Base-by-base conservation (phyloP, 2,797 vertebrate genomes). In the Melanotaenia maccullochi region DNA sequence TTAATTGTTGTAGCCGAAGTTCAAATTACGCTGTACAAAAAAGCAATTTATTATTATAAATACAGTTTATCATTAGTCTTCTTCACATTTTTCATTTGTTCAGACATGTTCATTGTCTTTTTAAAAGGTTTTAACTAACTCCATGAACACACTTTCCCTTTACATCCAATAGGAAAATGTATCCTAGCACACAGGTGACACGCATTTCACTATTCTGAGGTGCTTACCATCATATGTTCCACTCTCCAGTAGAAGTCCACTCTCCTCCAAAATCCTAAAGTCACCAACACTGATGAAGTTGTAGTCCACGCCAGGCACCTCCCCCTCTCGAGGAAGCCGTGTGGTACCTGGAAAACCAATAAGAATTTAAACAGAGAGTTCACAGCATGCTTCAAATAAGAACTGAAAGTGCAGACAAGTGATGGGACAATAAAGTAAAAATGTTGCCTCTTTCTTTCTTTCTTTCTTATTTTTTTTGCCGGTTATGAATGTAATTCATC, bases 301-400 rank as follows among this genome's bases (percentile, higher is more conserved):
- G 89, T 99, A 99, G 94, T 99, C 98, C 85, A 99, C 97, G 3
- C 97, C 98, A 8, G 98, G 97, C 58, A 99, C 97, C 88, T 99
- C 98, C 18, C 96, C 96, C 55, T 99, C 97, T 47, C 98, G 94
- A 78, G 98, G 97, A 85, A 97, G 96, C 83, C 98, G 95, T 0
- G 98, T 99, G 83, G 98, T 99, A 89, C 98, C 98, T 99, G 91
- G 9, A 30, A 67, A 54, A 28, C 40, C 0, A 16, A n/a, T 24
- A 59, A 61, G 0, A 62, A 35, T 2, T n/a, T 42, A 36, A 62
- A 52, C 11, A 51, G 18, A 30, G 42, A 63, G 13, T 24, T 63
- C 36, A 12, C 18, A 56, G 38, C 4, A 7, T 7, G 32, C 28
- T 55, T 66, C 1, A 52, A n/a, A 54, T 38, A 25, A 54, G 36